Percentiles rank a stretch among this genome's conserved stretches.
Evolutionary conservation across 2,113 vertebrate genomes (phyloP).

Genomic region (Forbesichthys papilliferus): DNA sequence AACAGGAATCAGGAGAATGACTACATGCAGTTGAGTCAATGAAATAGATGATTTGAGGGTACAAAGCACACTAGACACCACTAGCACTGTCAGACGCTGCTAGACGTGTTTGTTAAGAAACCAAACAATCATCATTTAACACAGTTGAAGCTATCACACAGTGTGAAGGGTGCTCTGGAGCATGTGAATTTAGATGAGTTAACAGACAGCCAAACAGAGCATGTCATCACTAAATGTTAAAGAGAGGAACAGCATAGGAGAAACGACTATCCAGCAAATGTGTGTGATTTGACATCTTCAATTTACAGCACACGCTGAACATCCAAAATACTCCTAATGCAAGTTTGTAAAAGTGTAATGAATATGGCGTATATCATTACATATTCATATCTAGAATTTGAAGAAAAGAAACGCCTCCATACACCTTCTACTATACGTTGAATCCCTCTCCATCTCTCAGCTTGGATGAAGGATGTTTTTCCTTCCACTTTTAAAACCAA

Average conservation of each 20-base stretch:
- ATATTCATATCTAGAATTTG: too few species aligned
- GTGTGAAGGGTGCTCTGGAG: background rate
- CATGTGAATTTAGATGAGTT: too few species aligned
- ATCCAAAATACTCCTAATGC: too few species aligned
- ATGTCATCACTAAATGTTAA: too few species aligned
- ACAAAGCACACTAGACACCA: background rate
- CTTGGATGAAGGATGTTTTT: slow-evolving; percentile 73
- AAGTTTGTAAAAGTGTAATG: background rate
- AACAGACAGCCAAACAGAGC: too few species aligned
- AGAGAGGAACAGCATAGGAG: too few species aligned
- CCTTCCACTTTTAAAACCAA: slow-evolving; percentile 66
- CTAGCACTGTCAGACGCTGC: too few species aligned
- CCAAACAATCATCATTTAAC: slow-evolving; percentile 15
- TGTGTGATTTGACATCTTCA: too few species aligned
- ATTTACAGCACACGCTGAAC: too few species aligned
- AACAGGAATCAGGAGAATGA: slow-evolving; percentile 5
- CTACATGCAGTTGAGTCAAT: slow-evolving; percentile 1
- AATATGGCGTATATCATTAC: background rate
- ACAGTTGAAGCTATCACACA: background rate
- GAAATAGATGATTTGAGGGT: slow-evolving; percentile 52
- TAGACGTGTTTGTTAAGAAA: too few species aligned
- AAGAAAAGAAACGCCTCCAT: too few species aligned
- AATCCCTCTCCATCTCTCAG: slow-evolving; percentile 63
- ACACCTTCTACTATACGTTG: slow-evolving; percentile 19
- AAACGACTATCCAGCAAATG: too few species aligned